Evolutionary conservation across 1,140 invertebrate genomes (phyloP), one percentile per base, ranked within the genome.

Genomic region (Potamilus streckersoni): DNA sequence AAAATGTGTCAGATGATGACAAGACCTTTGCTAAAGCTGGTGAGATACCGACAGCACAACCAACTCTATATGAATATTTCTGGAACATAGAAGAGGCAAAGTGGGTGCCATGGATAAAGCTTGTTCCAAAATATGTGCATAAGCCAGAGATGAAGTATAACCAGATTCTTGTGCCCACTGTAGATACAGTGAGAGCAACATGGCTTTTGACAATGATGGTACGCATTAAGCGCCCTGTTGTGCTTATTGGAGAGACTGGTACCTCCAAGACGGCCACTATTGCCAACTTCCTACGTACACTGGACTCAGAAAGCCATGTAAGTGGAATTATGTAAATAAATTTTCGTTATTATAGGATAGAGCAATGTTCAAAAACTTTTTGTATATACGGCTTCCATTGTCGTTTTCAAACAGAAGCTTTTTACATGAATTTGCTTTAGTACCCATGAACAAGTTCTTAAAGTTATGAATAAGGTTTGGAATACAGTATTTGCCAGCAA

Each of bases 241-340:
- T 97, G 8, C 90, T 98, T 14, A 93, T 97, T 0, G 96, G 96
- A 3, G 95, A 97, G 84, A 96, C 95, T 6, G 96, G 96, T 12
- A 96, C 95, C 60, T 96, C 95, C 0, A 97, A 98, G 91, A 96
- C 95, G 2, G 95, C 96, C 0, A 96, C 95, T 61, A 94, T 95
- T 73, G 92, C 93, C 76, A 93, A 95, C 84, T 97, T 95, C 90
- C 89, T 97, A 27, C 91, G 93, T 78, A 92, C 92, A 60, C 86
- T 97, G 23, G 92, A 94, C 84, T 75, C 91, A 90, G 89, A 91
- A 49, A 81, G 81, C 89, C 95, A 94, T 90, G 94, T 95, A 89
- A 93, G 92, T 91, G 17, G 63, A 16, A 56, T 57, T 56, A 62
- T 4, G 6, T n/a, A 62, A 49, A 49, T 1, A 31, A 49, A 8